A percentile compares a stretch with the other conserved stretches of the same genome.
phyloP scores from a whole-genome alignment of 2,113 vertebrate species.

The Thunnus thynnus region DNA sequence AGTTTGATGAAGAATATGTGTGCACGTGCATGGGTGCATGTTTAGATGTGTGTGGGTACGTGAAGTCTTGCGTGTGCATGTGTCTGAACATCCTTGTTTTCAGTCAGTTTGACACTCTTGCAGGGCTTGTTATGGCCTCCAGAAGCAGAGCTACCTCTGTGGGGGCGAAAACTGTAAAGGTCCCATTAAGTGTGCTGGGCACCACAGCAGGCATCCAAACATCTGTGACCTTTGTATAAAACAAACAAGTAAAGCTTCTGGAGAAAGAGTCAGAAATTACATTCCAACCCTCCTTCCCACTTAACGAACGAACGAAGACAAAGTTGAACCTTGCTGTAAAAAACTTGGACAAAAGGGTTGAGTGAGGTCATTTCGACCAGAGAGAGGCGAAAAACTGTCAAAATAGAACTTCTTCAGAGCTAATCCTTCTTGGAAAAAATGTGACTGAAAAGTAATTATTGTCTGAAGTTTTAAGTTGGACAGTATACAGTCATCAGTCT shows the following conservation, averaged over 20 bases:
- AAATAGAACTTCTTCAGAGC: slow-evolving; percentile 9
- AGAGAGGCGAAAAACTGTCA: not conserved
- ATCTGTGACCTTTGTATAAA: slow-evolving; percentile 75
- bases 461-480: no score
- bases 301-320: slow-evolving; percentile 19
- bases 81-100: slow-evolving; percentile 43
- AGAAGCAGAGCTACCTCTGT: slow-evolving; percentile 61
- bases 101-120: slow-evolving; percentile 49
- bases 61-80: slow-evolving; percentile 11
- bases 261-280: slow-evolving; percentile 35
- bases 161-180: slow-evolving; percentile 64
- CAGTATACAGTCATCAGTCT: not conserved
- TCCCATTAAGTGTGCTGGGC: slow-evolving; percentile 68
- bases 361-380: slow-evolving; percentile 14
- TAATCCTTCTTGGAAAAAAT: not conserved
- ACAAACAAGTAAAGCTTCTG: slow-evolving; percentile 60
- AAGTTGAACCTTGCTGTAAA: slow-evolving; percentile 32
- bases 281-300: slow-evolving; percentile 6
- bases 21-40: slow-evolving; percentile 4
- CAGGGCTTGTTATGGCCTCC: slow-evolving; percentile 64
- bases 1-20: slow-evolving; percentile 59
- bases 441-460: not conserved
- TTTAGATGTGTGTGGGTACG: slow-evolving; percentile 32
- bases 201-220: slow-evolving; percentile 58
- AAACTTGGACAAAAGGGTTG: slow-evolving; percentile 3